These are phyloP conservation scores for Hyppa rectilinea DNA, from an alignment of 2,888 invertebrate genomes.

Conservation along the genomic window DNA sequence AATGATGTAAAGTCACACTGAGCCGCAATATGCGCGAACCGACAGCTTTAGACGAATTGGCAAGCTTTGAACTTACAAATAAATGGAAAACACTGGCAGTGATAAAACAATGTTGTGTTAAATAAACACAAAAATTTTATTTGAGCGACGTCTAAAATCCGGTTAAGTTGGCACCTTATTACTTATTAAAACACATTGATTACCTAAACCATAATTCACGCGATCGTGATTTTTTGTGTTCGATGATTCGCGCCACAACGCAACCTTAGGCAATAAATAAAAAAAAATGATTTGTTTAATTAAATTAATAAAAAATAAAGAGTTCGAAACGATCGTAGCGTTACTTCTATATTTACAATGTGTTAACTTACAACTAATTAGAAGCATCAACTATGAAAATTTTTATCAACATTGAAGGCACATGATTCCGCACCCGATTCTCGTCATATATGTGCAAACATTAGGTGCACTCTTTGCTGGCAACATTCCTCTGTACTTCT, in stretches of 20 bases:
- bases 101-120: slow-evolving; percentile 57
- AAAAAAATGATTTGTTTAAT: slow-evolving; percentile 79
- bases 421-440: slow-evolving; percentile 90
- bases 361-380: slow-evolving; percentile 87
- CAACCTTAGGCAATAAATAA: slow-evolving; percentile 86
- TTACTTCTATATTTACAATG: slow-evolving; percentile 88
- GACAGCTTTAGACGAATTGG: slow-evolving; percentile 58
- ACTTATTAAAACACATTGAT: slow-evolving; percentile 9
- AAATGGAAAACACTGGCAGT: slow-evolving; percentile 72
- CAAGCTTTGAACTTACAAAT: slow-evolving; percentile 63
- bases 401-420: slow-evolving; percentile 90
- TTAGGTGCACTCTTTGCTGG: slow-evolving; percentile 81
- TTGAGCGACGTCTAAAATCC: slow-evolving; percentile 53
- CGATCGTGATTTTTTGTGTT: slow-evolving; percentile 61
- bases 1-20: slow-evolving; percentile 25
- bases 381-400: slow-evolving; percentile 90
- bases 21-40: slow-evolving; percentile 34
- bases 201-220: slow-evolving; percentile 23
- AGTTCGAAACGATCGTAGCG: slow-evolving; percentile 84
- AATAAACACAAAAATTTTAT: slow-evolving; percentile 46
- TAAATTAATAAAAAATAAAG: slow-evolving; percentile 89
- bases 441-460: slow-evolving; percentile 79
- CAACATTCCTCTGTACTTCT: slow-evolving; percentile 74
- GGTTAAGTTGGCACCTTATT: slow-evolving; percentile 44
- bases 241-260: slow-evolving; percentile 66